phyloP scores from a whole-genome alignment of 1,140 invertebrate species.

The Hyphantria cunea region DNA sequence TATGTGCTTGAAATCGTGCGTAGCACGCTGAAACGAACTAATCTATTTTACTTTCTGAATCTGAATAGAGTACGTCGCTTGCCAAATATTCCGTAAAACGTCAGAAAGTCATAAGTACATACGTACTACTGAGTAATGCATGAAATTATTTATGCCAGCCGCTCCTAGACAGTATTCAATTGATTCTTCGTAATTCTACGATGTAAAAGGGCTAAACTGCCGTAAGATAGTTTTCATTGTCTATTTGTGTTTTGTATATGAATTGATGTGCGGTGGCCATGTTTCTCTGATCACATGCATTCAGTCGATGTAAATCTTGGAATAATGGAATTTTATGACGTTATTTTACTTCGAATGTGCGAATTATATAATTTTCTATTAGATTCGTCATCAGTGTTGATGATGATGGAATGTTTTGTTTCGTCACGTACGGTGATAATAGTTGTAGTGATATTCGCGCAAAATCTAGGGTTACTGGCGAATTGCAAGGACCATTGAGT shows the following conservation, averaged over 20 bases:
- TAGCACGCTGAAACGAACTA: slow-evolving; percentile 59
- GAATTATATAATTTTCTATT: slow-evolving; percentile 73
- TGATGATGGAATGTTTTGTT: slow-evolving; percentile 56
- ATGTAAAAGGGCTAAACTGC: slow-evolving; percentile 49
- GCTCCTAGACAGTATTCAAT: slow-evolving; percentile 66
- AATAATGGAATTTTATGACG: slow-evolving; percentile 61
- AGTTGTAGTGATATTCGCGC: slow-evolving; percentile 67
- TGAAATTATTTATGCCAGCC: slow-evolving; percentile 78
- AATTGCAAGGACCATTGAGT: slow-evolving; percentile 80
- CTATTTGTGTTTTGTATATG: slow-evolving; percentile 73
- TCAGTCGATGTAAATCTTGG: slow-evolving; percentile 60
- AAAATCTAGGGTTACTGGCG: slow-evolving; percentile 72
- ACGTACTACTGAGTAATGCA: slow-evolving; percentile 78
- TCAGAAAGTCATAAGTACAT: slow-evolving; percentile 80
- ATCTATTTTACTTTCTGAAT: slow-evolving; percentile 62
- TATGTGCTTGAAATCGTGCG: slow-evolving; percentile 47
- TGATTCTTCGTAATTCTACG: slow-evolving; percentile 68
- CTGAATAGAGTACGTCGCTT: slow-evolving; percentile 69
- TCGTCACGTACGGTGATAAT: slow-evolving; percentile 54
- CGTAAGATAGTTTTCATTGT: slow-evolving; percentile 70
- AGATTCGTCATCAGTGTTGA: slow-evolving; percentile 50
- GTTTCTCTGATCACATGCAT: slow-evolving; percentile 79
- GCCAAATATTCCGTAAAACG: slow-evolving; percentile 81
- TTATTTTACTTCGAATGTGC: slow-evolving; percentile 57
- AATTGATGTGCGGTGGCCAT: slow-evolving; percentile 74